A percentile compares a stretch with the other conserved stretches of the same genome.
phyloP scores from a whole-genome alignment of 2,797 vertebrate species.

The Sebastes oblongus region DNA sequence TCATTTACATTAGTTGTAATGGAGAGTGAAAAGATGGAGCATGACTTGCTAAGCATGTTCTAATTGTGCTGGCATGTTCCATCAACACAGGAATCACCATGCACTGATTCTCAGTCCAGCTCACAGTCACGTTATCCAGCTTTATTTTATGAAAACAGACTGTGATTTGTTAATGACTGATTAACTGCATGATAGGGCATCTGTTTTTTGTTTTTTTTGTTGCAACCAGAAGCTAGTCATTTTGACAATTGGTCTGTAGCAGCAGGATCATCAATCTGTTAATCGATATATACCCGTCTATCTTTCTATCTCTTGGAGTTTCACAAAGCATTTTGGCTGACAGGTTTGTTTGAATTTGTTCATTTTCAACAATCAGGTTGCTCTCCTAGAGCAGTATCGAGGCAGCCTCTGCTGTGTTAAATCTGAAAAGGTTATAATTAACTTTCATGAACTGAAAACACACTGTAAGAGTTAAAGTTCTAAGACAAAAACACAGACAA shows the following conservation, averaged over 20 bases:
- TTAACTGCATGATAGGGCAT: background rate
- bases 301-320: background rate
- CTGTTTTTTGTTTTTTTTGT: background rate
- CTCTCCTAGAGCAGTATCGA: background rate
- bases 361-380: background rate
- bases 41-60: background rate
- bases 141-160: too few relatives aligned
- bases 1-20: constrained; percentile 44
- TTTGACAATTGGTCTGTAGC: background rate
- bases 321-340: background rate
- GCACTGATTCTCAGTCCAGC: background rate
- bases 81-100: background rate
- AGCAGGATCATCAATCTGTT: background rate
- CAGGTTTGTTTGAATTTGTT: background rate
- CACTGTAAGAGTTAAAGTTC: too few relatives aligned
- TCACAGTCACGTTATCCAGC: background rate
- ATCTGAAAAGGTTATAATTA: too few relatives aligned
- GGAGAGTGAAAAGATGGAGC: constrained; percentile 16
- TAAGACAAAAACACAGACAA: too few relatives aligned
- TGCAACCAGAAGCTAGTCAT: background rate
- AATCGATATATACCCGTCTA: background rate
- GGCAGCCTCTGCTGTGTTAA: background rate
- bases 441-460: too few relatives aligned
- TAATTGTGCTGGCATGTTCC: constrained; percentile 20
- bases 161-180: background rate